Percentiles rank a stretch among this genome's conserved stretches.
Evolutionary conservation across 2,113 vertebrate genomes (phyloP).

Genomic region (Rhinogobius similis): DNA sequence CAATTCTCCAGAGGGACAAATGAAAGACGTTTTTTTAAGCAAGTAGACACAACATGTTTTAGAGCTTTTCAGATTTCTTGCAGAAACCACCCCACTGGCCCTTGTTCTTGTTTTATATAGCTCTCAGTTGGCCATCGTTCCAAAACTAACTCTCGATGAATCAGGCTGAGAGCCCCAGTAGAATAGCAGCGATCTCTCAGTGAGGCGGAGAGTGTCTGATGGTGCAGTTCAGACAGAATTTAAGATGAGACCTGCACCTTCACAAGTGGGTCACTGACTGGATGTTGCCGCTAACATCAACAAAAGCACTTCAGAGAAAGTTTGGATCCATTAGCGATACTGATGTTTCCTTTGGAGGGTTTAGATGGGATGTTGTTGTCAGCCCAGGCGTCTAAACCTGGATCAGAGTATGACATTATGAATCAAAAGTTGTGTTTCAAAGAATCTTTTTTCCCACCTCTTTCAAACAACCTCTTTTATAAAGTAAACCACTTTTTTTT

Average conservation of each 20-base stretch:
- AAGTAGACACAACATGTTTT: no score
- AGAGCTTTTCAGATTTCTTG: background rate
- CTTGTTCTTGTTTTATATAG: background rate
- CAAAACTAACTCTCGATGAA: background rate
- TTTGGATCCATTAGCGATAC: background rate
- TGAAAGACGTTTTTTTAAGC: no score
- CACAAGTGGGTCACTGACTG: slow-evolving; percentile 5
- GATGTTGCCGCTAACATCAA: background rate
- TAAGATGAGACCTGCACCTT: slow-evolving; percentile 1
- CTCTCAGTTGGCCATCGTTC: background rate
- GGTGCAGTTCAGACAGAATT: background rate
- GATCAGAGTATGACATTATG: no score
- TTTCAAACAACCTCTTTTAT: no score
- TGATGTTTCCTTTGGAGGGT: background rate
- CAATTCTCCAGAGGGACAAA: no score
- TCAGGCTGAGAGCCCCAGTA: background rate
- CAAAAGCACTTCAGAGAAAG: background rate
- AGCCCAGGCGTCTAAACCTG: background rate
- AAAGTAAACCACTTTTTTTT: no score
- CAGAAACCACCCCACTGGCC: no score
- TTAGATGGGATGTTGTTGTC: background rate
- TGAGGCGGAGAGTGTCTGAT: background rate
- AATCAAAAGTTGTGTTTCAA: no score
- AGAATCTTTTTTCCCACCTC: no score
- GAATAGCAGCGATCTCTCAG: background rate